Conservation (phyloP, 2,888 invertebrate species). For the Dromius quadrimaculatus region DNA sequence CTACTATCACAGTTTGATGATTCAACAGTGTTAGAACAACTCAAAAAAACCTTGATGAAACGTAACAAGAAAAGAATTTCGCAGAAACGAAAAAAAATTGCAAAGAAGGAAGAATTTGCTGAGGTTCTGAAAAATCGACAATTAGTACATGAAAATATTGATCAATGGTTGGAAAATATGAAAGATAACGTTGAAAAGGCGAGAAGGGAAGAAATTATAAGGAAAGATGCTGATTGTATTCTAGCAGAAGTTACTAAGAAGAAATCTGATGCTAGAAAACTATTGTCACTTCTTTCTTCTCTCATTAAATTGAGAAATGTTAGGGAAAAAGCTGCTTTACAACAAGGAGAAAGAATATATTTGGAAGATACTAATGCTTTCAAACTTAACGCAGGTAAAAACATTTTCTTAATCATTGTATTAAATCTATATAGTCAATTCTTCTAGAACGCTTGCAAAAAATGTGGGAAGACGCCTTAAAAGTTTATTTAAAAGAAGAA, state of each 20-base stretch:
- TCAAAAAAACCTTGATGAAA: slow-evolving; percentile 67
- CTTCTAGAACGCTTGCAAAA: slow-evolving; percentile 57
- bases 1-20: slow-evolving; percentile 65
- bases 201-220: slow-evolving; percentile 75
- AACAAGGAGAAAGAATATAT: slow-evolving; percentile 73
- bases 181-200: slow-evolving; percentile 73
- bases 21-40: slow-evolving; percentile 64
- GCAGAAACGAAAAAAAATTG: slow-evolving; percentile 68
- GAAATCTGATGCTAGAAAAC: slow-evolving; percentile 77
- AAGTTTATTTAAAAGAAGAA: slow-evolving; percentile 77
- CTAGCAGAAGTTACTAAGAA: slow-evolving; percentile 79
- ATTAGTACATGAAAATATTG: slow-evolving; percentile 73
- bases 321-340: slow-evolving; percentile 72
- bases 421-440: slow-evolving; percentile 34
- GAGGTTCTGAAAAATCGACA: slow-evolving; percentile 65
- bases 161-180: slow-evolving; percentile 76
- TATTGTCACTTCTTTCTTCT: slow-evolving; percentile 73
- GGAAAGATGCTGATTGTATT: slow-evolving; percentile 77
- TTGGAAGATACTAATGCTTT: slow-evolving; percentile 71
- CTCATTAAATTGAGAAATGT: slow-evolving; percentile 75
- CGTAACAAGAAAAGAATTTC: slow-evolving; percentile 66
- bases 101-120: slow-evolving; percentile 64
- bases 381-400: slow-evolving; percentile 71
- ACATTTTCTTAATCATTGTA: slow-evolving; percentile 22
- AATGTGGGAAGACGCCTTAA: slow-evolving; percentile 74